phyloP scores from a whole-genome alignment of 2,113 vertebrate genomes.

The Mugil cephalus region DNA sequence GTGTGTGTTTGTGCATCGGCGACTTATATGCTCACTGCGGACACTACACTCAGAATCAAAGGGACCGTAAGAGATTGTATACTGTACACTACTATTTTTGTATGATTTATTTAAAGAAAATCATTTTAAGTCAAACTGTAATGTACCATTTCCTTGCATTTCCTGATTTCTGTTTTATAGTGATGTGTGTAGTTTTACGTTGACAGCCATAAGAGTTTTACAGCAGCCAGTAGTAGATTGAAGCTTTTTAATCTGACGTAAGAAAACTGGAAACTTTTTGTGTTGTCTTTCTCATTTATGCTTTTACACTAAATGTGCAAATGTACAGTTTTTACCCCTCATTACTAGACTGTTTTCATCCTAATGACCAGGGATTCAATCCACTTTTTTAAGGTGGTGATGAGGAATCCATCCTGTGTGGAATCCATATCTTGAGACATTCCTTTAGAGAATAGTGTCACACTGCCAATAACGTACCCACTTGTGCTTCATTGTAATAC shows the following conservation, averaged over 20 bases:
- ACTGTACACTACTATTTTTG: constrained; percentile 70
- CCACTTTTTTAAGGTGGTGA: constrained; percentile 13
- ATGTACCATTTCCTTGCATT: constrained; percentile 27
- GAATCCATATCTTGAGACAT: constrained; percentile 59
- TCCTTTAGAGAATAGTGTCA: constrained; percentile 56
- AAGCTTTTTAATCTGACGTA: constrained; percentile 30
- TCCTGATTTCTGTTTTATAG: constrained; percentile 38
- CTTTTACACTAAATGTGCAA: constrained; percentile 50
- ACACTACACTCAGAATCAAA: constrained; percentile 45
- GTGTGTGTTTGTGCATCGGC: constrained; percentile 27
- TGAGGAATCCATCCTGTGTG: constrained; percentile 1
- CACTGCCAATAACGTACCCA: constrained; percentile 55
- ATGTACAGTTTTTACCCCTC: constrained; percentile 57
- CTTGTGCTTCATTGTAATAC: constrained; percentile 34
- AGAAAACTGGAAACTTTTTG: constrained; percentile 1
- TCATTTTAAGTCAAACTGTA: constrained; percentile 40
- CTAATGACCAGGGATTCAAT: constrained; percentile 43
- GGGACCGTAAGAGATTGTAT: constrained; percentile 51
- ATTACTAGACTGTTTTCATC: constrained; percentile 55
- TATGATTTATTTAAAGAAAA: constrained; percentile 66
- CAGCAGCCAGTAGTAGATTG: constrained; percentile 6
- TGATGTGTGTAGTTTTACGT: constrained; percentile 31
- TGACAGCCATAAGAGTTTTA: constrained; percentile 5
- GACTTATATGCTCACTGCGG: not conserved
- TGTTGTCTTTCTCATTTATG: not conserved